Conservation (phyloP, 1,140 invertebrate genomes). For the Nasonia giraulti region DNA sequence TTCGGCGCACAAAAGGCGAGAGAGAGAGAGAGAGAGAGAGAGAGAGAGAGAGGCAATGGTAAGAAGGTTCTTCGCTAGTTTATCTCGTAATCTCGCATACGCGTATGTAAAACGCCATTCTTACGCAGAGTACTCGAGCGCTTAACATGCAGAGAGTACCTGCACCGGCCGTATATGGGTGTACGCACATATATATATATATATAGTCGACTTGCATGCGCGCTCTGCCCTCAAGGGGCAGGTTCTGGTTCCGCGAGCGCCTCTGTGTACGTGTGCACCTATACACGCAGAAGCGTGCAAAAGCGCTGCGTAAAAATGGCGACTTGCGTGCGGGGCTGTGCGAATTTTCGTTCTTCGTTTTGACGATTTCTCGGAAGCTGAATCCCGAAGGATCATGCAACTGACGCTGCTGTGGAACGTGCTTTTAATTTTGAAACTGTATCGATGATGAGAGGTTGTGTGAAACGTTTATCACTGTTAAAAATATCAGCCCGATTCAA, state of each 20-base stretch:
- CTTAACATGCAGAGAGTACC: neutral
- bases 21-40: no score
- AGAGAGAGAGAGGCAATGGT: no score
- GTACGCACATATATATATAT: neutral
- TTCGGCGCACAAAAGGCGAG: no score
- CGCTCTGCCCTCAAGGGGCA: conserved; percentile 19
- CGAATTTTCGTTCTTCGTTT: neutral
- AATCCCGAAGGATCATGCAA: no score
- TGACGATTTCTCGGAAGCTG: no score
- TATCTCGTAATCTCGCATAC: conserved; percentile 13
- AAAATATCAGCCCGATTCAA: no score
- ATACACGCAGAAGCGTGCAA: neutral
- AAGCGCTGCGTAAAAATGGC: conserved; percentile 45
- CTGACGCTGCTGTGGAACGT: no score
- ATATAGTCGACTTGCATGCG: conserved; percentile 30
- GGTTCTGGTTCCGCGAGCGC: conserved; percentile 42
- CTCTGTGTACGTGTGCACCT: neutral
- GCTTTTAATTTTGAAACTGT: no score
- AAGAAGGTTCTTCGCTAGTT: neutral
- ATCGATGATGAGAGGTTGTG: no score
- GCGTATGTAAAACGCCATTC: conserved; percentile 33
- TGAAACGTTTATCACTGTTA: no score
- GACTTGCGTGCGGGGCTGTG: neutral
- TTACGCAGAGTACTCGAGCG: conserved; percentile 1
- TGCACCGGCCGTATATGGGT: neutral